These are phyloP conservation scores for Pampusana beccarii DNA, from an alignment of 2,113 vertebrate genomes.

Conservation along the genomic window DNA sequence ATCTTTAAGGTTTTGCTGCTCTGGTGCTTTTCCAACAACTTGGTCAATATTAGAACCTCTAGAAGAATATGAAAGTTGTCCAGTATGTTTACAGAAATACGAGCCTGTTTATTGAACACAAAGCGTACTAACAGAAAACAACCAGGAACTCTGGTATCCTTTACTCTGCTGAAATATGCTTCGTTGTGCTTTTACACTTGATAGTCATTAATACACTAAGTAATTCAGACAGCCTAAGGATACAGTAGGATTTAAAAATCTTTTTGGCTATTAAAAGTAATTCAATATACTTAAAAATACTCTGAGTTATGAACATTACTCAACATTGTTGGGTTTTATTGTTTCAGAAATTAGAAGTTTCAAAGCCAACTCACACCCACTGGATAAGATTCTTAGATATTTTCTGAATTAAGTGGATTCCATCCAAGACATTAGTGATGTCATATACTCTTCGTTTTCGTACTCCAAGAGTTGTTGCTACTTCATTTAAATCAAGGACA, in stretches of 20 bases:
- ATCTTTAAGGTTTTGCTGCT: slow-evolving; percentile 71
- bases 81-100: not conserved
- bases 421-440: slow-evolving; percentile 88
- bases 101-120: not conserved
- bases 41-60: slow-evolving; percentile 79
- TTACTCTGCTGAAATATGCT: not conserved
- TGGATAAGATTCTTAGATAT: slow-evolving; percentile 83
- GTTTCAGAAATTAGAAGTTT: not conserved
- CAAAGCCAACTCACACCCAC: slow-evolving; percentile 87
- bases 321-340: not conserved
- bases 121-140: not conserved
- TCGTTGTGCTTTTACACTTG: not conserved
- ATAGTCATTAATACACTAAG: not conserved
- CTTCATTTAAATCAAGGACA: slow-evolving; percentile 85
- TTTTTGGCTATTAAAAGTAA: not conserved
- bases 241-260: not conserved
- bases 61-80: not conserved
- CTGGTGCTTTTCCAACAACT: slow-evolving; percentile 39
- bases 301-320: not conserved
- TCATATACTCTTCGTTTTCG: slow-evolving; percentile 87
- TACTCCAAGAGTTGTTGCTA: slow-evolving; percentile 76
- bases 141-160: not conserved
- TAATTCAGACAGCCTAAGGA: not conserved
- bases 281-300: not conserved
- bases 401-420: slow-evolving; percentile 84